Evolutionary conservation across 1,140 invertebrate species (phyloP), one percentile per base, ranked within the genome.

Genomic region (Drosophila simulans): DNA sequence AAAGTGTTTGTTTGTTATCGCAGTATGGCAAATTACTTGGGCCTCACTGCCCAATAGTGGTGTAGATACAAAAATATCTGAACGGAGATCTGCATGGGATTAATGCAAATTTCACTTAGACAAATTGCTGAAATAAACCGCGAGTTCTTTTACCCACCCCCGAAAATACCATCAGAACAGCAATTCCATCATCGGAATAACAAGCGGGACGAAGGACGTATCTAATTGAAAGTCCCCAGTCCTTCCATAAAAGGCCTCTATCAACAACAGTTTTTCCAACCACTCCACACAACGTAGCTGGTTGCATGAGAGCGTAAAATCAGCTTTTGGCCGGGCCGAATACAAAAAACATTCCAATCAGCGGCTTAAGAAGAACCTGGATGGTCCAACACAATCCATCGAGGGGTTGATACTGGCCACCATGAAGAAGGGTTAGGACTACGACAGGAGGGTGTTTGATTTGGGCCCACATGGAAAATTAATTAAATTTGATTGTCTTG

Each of bases 401-500:
- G 55, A 55, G 53, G 60, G 73, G 73, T 66, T 76, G 73, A 13
- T 70, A 17, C 45, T 45, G 37, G 22, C n/a, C 35, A 31, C 31
- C 31, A 20, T 7, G 5, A 5, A 4, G 11, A 68, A 68, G 60
- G 64, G 60, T 71, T 71, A 48, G n/a, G 13, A 22, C 20, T 39
- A 54, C 42, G 52, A 35, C 4, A 35, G 13, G 62, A 49, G 63
- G 60, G 63, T 68, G 63, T 42, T 42, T 43, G 63, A 71, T 65
- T 70, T 70, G 64, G 57, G 57, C 68, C 64, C 59, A 68, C 58
- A 64, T 73, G 62, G 80, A 89, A 81, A 83, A 83, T 89, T 89
- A 88, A 88, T 88, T 88, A 89, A 88, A 89, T 89, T 88, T 89
- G 66, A 89, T 89, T 88, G 83, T 86, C 51, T 60, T 53, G 71